Evolutionary conservation across 1,140 invertebrate genomes (phyloP), one percentile per base, ranked within the genome.

Genomic region (Chrysoperla carnea): DNA sequence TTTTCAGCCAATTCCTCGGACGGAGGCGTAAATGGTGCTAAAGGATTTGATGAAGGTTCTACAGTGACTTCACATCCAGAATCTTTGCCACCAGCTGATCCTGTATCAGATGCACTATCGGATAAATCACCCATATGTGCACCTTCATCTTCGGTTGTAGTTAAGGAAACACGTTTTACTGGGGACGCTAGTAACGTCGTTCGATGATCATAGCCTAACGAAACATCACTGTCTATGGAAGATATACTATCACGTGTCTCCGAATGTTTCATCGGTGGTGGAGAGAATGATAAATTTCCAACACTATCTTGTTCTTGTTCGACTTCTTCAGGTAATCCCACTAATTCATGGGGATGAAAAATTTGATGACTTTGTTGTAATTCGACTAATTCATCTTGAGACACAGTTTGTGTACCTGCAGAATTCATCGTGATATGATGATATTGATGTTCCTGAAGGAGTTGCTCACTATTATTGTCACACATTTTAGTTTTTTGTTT

Each of bases 1-100:
- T 78, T 75, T 17, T 78, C 71, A 1, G 79, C 73, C 14, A 84
- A 58, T 50, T 86, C 81, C 5, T 84, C 81, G 42, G 71, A 74
- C 2, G 80, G 80, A 28, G 68, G 67, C 4, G 60, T 61, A 56
- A 70, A 71, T 4, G 67, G 68, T 4, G 68, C 65, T 50, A 69
- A 69, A 46, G 65, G 63, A 23, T 56, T 9, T 12, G 6, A 11
- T 8, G 55, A 17, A 6, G 47, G 47, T 31, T 71, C 69, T 35
- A 65, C 59, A 37, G 68, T 67, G 17, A 73, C 68, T 49, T 78
- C 75, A 50, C 71, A 74, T 44, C 75, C 75, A 39, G 75, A 78
- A 54, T 75, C 72, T 58, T 79, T 68, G 48, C 69, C 69, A 33
- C 66, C 65, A 15, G 64, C 66, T 36, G 69, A 73, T 15, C 70